Evolutionary conservation across 2,797 vertebrate genomes (phyloP).

Genomic region (Anabas testudineus): DNA sequence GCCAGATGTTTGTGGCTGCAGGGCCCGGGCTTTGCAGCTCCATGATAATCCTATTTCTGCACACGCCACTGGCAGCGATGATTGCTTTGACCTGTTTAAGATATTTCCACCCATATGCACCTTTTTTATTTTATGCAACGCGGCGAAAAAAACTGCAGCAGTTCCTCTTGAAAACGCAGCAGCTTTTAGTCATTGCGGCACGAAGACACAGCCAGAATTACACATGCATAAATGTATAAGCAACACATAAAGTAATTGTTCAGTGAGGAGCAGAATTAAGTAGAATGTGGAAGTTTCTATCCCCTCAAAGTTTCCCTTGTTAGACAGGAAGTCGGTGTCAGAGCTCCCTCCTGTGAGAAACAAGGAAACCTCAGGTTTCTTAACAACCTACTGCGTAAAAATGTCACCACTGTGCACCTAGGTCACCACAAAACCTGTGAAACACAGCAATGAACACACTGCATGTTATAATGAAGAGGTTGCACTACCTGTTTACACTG

Average conservation of each 20-base stretch:
- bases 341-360: constrained; percentile 1
- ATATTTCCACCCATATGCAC: constrained; percentile 1
- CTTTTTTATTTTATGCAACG: constrained; percentile 10
- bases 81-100: constrained; percentile 8
- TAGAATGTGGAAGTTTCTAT: not conserved
- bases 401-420: not conserved
- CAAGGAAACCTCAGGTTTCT: not conserved
- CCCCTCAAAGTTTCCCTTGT: not conserved
- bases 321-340: constrained; percentile 14
- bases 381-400: not conserved
- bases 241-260: not conserved
- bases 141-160: not conserved
- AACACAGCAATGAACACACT: too few relatives aligned
- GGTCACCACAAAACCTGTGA: not conserved
- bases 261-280: not conserved
- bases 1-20: constrained; percentile 70
- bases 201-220: not conserved
- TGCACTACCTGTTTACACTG: too few relatives aligned
- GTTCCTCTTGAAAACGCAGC: not conserved
- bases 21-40: constrained; percentile 41
- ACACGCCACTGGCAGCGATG: not conserved
- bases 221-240: not conserved
- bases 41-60: constrained; percentile 35
- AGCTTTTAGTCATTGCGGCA: not conserved
- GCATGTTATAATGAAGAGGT: not conserved